phyloP scores from a whole-genome alignment of 2,797 vertebrate species.

The Orestias chungarensis region DNA sequence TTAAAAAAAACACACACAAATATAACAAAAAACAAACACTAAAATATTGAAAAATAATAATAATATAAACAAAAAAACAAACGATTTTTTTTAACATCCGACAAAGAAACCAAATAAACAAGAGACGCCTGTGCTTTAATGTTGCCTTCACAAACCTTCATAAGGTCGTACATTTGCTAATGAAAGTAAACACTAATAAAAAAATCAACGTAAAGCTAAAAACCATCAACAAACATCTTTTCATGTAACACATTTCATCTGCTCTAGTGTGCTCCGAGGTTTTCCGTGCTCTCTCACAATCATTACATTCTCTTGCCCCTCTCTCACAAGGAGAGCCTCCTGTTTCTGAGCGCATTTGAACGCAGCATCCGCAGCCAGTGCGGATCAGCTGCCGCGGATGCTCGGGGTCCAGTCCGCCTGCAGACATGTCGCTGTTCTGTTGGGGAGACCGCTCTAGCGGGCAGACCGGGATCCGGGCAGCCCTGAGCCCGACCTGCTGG shows the following conservation, averaged over 20 bases:
- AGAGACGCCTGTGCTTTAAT: too few relatives aligned
- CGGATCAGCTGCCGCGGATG: fast-evolving
- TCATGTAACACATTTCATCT: background rate
- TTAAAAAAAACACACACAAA: too few relatives aligned
- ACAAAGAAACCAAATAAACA: too few relatives aligned
- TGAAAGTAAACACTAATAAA: background rate
- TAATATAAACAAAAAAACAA: too few relatives aligned
- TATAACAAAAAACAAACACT: too few relatives aligned
- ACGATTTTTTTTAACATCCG: too few relatives aligned
- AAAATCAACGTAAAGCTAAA: too few relatives aligned
- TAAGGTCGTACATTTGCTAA: background rate
- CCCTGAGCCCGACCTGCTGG: slow-evolving; percentile 50
- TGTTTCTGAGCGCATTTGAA: slow-evolving; percentile 8
- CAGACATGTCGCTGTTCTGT: slow-evolving; percentile 58
- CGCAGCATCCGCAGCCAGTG: slow-evolving; percentile 17
- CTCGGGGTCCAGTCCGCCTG: background rate
- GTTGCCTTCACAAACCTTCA: background rate
- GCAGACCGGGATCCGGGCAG: slow-evolving; percentile 46
- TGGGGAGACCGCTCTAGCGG: slow-evolving; percentile 75
- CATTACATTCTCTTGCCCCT: background rate
- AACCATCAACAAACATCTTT: too few relatives aligned
- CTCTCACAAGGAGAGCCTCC: fast-evolving
- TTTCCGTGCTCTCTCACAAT: background rate
- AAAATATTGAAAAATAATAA: too few relatives aligned
- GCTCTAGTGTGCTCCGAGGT: too few relatives aligned